Base-by-base conservation (phyloP, 2,113 vertebrate species). In the Semicossyphus pulcher region DNA sequence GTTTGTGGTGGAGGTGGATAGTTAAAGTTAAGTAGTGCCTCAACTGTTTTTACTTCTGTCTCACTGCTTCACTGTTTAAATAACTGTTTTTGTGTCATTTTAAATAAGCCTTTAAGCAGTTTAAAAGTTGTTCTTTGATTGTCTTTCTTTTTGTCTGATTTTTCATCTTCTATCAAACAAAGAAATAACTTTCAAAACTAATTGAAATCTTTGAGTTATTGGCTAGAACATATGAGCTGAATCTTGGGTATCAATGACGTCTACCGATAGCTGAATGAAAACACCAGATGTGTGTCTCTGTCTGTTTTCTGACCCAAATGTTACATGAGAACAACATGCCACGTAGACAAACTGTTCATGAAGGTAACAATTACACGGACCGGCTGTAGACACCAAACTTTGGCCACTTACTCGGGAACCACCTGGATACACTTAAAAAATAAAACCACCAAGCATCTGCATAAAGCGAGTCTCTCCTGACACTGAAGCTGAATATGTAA, bases 401-500 rank as follows among this genome's bases (percentile, higher is more conserved):
- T n/a, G n/a, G n/a, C n/a, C n/a, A n/a, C n/a, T n/a, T n/a, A n/a
- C n/a, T n/a, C n/a, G n/a, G n/a, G n/a, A n/a, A n/a, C n/a, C n/a
- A n/a, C n/a, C n/a, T n/a, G n/a, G n/a, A n/a, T n/a, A n/a, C n/a
- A n/a, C n/a, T n/a, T n/a, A n/a, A n/a, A n/a, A n/a, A n/a, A 41
- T 39, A 41, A 23, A 6, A 51, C 16, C 37, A 20, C 32, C 44
- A 48, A 57, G 49, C 18, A 23, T 47, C 34, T 23, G 6, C 60
- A 52, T 37, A 3, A 37, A 68, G 39, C 26, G 36, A 26, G 23
- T 72, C 63, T n/a, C 72, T 16, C 12, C 16, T 34, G 41, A 31
- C 37, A n/a, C 7, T 52, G 5, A 29, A 32, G 28, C 23, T 36
- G 54, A 64, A 72, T 60, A 45, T 67, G 23, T 67, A 62, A 86